Conservation (phyloP, 2,797 vertebrate species). For the Enteromius afrohamiltoni region DNA sequence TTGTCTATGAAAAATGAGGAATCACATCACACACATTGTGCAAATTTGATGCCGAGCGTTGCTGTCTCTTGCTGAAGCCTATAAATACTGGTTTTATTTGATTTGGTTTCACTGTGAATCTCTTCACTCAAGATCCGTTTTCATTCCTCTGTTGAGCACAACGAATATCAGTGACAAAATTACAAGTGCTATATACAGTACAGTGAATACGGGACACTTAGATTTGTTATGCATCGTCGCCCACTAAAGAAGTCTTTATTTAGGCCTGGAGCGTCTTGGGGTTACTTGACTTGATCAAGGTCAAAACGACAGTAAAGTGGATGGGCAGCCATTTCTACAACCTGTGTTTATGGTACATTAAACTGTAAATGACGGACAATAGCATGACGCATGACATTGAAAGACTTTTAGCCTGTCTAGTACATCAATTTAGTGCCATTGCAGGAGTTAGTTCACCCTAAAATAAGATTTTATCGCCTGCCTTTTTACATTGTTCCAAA, state of each 20-base stretch:
- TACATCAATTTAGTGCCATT: not conserved
- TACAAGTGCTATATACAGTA: not conserved
- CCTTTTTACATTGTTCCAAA: not conserved
- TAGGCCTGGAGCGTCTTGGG: not conserved
- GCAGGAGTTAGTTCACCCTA: not conserved
- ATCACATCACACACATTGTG: not conserved
- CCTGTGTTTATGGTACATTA: slow-evolving; percentile 15
- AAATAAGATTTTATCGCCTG: not conserved
- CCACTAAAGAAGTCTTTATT: slow-evolving; percentile 30
- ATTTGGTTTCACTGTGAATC: slow-evolving; percentile 8
- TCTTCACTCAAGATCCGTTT: slow-evolving; percentile 1
- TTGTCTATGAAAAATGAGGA: not conserved
- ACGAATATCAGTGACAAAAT: not conserved
- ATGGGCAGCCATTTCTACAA: not conserved
- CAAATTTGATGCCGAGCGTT: slow-evolving; percentile 5
- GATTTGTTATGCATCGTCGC: not conserved
- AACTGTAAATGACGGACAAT: not conserved
- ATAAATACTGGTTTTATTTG: slow-evolving; percentile 24
- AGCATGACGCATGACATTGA: not conserved
- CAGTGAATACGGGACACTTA: not conserved
- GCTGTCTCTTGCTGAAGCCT: not conserved
- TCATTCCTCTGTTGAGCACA: not conserved
- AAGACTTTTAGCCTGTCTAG: not conserved
- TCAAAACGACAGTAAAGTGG: not conserved
- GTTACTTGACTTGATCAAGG: slow-evolving; percentile 25